These are phyloP conservation scores for Anarsia innoxiella DNA, from an alignment of 2,888 invertebrate genomes.

Conservation along the genomic window DNA sequence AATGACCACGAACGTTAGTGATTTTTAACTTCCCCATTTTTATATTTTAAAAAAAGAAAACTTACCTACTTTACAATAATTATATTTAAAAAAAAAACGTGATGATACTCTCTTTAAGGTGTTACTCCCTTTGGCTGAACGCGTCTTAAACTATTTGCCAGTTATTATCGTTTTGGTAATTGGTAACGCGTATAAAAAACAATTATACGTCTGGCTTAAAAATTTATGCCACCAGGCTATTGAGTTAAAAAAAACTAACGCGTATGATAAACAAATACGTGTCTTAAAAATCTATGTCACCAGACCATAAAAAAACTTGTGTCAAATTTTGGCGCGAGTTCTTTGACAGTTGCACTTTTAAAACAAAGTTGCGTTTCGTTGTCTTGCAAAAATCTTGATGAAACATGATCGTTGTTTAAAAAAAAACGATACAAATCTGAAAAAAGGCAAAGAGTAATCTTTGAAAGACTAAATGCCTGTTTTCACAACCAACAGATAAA, in stretches of 20 bases:
- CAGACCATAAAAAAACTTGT: background rate
- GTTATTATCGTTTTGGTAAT: no score
- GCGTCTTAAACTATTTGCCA: background rate
- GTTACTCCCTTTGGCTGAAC: slow-evolving; percentile 11
- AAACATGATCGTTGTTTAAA: no score
- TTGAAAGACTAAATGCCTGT: background rate
- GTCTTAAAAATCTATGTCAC: background rate
- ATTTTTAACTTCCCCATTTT: slow-evolving; percentile 41
- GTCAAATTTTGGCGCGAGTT: background rate
- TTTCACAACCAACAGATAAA: no score
- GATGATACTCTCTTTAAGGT: slow-evolving; percentile 39
- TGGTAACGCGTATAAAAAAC: no score
- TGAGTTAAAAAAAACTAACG: background rate
- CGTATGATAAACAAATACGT: background rate
- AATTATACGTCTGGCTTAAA: no score
- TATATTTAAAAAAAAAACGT: slow-evolving; percentile 36
- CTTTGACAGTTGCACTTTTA: no score
- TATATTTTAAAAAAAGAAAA: slow-evolving; percentile 40
- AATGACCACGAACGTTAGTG: slow-evolving; percentile 57
- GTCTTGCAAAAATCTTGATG: no score
- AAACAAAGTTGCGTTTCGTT: no score
- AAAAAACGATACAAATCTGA: no score
- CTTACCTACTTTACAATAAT: slow-evolving; percentile 35
- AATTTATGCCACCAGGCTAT: no score
- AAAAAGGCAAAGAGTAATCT: background rate